A percentile compares a stretch with the other conserved stretches of the same genome.
phyloP scores from a whole-genome alignment of 2,888 invertebrate species.

The Griposia aprilina region DNA sequence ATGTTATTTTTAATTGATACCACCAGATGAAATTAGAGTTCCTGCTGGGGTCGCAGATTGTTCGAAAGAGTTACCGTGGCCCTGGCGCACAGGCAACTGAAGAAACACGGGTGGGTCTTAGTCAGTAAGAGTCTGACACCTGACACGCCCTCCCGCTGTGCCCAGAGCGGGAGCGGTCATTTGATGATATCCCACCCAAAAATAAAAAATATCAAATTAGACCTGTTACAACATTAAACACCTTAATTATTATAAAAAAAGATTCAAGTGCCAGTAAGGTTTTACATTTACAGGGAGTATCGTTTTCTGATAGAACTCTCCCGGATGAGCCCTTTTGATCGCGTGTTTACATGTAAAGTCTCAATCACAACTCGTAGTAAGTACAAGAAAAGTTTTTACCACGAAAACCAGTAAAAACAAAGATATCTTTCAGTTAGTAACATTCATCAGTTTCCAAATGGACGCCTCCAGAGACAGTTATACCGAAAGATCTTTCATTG shows the following conservation, averaged over 20 bases:
- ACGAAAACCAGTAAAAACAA: neutral
- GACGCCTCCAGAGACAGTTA: conserved; percentile 31
- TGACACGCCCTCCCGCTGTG: no score
- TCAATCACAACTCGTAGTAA: neutral
- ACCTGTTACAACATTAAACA: neutral
- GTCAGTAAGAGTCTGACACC: no score
- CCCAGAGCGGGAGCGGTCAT: no score
- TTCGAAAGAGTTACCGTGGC: no score
- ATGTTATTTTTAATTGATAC: neutral
- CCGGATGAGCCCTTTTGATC: no score
- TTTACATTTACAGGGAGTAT: neutral
- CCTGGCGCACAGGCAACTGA: no score
- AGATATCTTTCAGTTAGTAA: conserved; percentile 15
- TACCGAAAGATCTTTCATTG: conserved; percentile 31
- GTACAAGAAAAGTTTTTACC: neutral
- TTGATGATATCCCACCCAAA: no score
- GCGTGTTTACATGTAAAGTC: neutral
- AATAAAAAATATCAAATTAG: no score
- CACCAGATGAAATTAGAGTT: no score
- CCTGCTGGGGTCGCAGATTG: no score
- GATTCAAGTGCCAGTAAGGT: neutral
- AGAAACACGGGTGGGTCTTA: no score
- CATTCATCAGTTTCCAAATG: conserved; percentile 35
- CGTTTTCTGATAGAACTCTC: no score
- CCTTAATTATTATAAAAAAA: neutral